Conservation (phyloP, 2,113 vertebrate species). For the Vulpes lagopus region DNA sequence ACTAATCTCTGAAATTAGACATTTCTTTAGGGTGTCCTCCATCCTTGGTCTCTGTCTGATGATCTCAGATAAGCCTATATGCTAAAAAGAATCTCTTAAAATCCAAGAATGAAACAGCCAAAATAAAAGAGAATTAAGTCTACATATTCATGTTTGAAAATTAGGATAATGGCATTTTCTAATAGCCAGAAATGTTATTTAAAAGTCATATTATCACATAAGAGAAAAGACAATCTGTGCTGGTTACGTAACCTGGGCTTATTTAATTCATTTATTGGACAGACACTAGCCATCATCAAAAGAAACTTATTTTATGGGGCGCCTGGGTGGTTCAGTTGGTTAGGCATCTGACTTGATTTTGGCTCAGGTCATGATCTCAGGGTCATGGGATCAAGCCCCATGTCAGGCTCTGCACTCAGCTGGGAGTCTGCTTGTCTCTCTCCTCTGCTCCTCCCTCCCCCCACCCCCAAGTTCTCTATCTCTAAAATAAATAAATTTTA, state of each 20-base stretch:
- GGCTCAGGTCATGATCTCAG: background rate
- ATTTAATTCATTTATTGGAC: background rate
- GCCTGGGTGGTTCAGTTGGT: background rate
- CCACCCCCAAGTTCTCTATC: background rate
- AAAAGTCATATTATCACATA: constrained; percentile 23
- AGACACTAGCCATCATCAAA: constrained; percentile 7
- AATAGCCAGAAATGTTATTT: constrained; percentile 36
- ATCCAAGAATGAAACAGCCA: background rate
- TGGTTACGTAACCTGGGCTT: constrained; percentile 18
- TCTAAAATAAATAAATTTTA: background rate
- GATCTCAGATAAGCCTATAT: background rate
- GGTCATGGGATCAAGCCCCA: background rate
- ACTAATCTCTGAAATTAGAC: constrained; percentile 31
- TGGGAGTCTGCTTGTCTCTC: background rate
- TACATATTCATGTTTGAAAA: constrained; percentile 29
- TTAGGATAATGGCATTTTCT: constrained; percentile 33
- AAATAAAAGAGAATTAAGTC: background rate
- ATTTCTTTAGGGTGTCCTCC: background rate
- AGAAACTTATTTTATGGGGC: background rate
- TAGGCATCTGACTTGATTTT: background rate
- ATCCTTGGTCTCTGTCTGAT: background rate
- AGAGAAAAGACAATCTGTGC: background rate
- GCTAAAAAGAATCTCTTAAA: background rate
- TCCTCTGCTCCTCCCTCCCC: background rate
- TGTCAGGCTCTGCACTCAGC: background rate